phyloP scores from a whole-genome alignment of 1,140 invertebrate genomes.

The Phortica variegata region DNA sequence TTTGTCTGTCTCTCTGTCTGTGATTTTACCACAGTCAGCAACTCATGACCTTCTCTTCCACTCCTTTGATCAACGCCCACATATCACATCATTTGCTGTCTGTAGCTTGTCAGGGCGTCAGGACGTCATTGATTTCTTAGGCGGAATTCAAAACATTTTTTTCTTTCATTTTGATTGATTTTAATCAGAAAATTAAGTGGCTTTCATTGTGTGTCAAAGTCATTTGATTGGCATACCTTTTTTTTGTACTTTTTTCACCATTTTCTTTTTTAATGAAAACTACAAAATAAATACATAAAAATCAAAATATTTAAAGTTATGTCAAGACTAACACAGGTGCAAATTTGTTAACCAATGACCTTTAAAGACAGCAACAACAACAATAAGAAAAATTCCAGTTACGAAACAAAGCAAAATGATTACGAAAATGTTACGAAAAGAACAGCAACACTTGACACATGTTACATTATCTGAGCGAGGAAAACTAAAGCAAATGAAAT shows the following conservation, averaged over 20 bases:
- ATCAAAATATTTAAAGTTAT: conserved; percentile 1
- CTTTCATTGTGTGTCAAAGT: conserved; percentile 11
- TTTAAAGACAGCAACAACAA: conserved; percentile 14
- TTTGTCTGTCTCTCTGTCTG: background rate
- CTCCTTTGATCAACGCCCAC: too few relatives aligned
- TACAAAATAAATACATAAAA: conserved; percentile 7
- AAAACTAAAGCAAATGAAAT: background rate
- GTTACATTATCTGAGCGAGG: conserved; percentile 22
- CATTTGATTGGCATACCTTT: too few relatives aligned
- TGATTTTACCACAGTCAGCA: too few relatives aligned
- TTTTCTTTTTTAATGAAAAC: conserved; percentile 11
- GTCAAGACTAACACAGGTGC: conserved; percentile 24
- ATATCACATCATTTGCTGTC: too few relatives aligned
- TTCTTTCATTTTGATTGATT: conserved; percentile 54
- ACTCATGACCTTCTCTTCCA: too few relatives aligned
- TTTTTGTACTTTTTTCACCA: too few relatives aligned
- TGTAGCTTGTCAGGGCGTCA: too few relatives aligned
- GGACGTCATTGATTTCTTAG: conserved; percentile 25
- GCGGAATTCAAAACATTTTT: conserved; percentile 20
- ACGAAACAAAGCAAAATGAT: background rate
- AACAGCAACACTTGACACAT: conserved; percentile 41
- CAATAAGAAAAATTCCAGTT: conserved; percentile 3
- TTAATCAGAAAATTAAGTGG: conserved; percentile 52
- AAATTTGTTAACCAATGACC: too few relatives aligned
- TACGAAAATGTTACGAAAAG: conserved; percentile 18